Base-by-base conservation (phyloP, 2,888 invertebrate genomes). In the Macropis europaea region DNA sequence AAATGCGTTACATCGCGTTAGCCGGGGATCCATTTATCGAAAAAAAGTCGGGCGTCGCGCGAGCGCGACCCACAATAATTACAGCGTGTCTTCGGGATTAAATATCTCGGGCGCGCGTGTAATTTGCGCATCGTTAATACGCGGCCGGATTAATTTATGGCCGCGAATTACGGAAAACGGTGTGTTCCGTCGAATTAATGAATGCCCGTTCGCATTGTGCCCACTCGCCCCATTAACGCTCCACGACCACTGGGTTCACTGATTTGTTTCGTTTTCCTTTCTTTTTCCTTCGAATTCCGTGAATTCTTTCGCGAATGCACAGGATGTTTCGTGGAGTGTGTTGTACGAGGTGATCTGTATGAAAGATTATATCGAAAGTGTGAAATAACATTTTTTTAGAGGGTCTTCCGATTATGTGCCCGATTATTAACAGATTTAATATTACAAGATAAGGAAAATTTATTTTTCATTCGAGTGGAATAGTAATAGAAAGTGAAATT, bases 121-220 rank as follows among this genome's bases (percentile, higher is more conserved):
- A 75, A 76, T 76, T 77, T 69, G 64, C 66, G 60, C 69, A 47
- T 62, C 73, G 73, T 77, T 76, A 73, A 73, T 73, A 76, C 53
- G 59, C 54, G 56, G 24, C 32, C 36, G 64, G 48, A 76, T 76
- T 72, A 73, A 73, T 72, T 64, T 73, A 68, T 48, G 34, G 38
- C 42, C 26, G 56, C 13, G 70, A 67, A 74, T 74, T 64, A 76
- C 70, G 42, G 54, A 62, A 74, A 76, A 38, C 63, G 47, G 40
- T 42, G 54, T 24, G 43, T 48, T 42, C 60, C 56, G 22, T 43
- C 56, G 69, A 48, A 64, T 61, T 64, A 60, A 73, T 60, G 47
- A 43, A 26, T 3, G 43, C 17, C 47, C 52, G 22, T 19, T 38
- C 30, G 47, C 30, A 66, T 60, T 48, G 48, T 34, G 38, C 15